Evolutionary conservation across 2,797 vertebrate species (phyloP).

Genomic region (Podarcis siculus): DNA sequence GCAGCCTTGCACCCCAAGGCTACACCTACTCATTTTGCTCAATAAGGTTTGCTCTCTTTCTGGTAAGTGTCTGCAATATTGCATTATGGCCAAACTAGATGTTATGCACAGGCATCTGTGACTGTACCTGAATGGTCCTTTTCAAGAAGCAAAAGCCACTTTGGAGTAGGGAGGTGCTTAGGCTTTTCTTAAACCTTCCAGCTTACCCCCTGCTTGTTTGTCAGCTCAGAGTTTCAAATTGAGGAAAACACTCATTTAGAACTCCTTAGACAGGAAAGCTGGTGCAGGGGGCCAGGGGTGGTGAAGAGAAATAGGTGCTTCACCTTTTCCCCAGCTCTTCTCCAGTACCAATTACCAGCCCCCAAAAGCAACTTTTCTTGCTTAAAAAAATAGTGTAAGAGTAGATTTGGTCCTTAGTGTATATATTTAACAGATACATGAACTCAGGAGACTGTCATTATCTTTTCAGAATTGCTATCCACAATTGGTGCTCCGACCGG

Average conservation of each 20-base stretch:
- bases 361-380: neutral
- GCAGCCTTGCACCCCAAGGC: neutral
- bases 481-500: neutral
- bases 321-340: neutral
- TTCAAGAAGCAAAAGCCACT: neutral
- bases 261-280: neutral
- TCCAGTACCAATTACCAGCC: neutral
- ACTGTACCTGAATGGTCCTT: neutral
- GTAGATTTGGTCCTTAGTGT: neutral
- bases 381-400: neutral
- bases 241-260: neutral
- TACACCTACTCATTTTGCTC: neutral
- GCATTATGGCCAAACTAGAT: neutral
- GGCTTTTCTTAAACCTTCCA: too few species aligned
- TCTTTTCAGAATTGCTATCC: neutral
- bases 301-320: neutral
- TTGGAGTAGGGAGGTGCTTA: too few species aligned
- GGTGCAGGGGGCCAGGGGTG: fast-evolving
- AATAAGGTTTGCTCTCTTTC: neutral
- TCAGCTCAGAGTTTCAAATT: neutral
- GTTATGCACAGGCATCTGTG: neutral
- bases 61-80: neutral
- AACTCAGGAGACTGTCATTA: neutral
- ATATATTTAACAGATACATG: neutral
- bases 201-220: neutral